Evolutionary conservation across 2,888 invertebrate genomes (phyloP).

Genomic region (Pristionchus exspectatus): DNA sequence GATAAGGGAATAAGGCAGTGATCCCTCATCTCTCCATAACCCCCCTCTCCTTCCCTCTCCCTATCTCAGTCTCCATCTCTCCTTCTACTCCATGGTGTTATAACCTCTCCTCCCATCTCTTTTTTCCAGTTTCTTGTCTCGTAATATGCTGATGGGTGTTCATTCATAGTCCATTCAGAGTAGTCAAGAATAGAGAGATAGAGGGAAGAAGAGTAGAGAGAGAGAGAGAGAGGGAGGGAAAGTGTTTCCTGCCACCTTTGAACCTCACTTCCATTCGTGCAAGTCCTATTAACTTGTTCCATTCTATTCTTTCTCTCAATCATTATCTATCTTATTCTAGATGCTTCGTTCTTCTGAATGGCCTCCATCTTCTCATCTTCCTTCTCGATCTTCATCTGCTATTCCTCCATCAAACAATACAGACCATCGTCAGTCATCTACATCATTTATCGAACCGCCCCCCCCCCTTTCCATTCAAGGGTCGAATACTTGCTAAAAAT

Average conservation of each 20-base stretch:
- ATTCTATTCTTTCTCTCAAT: background rate
- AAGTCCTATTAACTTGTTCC: constrained; percentile 27
- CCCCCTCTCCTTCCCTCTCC: background rate
- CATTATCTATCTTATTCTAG: constrained; percentile 4
- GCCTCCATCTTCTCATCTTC: constrained; percentile 48
- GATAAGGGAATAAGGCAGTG: constrained; percentile 39
- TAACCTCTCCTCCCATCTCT: background rate
- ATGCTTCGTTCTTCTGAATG: constrained; percentile 50
- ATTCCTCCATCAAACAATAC: background rate
- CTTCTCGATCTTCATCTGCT: constrained; percentile 35
- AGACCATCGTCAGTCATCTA: background rate
- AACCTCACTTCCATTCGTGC: background rate
- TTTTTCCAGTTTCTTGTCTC: constrained; percentile 25
- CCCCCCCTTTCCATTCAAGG: background rate
- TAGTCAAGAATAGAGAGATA: background rate
- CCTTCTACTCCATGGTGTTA: background rate
- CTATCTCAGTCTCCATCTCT: background rate
- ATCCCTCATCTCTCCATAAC: constrained; percentile 38
- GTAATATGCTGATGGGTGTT: constrained; percentile 40
- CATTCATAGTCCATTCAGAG: constrained; percentile 31
- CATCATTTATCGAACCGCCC: background rate
- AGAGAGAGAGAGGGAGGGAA: background rate
- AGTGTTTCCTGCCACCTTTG: background rate
- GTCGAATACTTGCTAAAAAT: no score
- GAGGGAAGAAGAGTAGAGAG: no score